These are phyloP conservation scores for Mamestra brassicae DNA, from an alignment of 2,888 invertebrate species.

Conservation along the genomic window DNA sequence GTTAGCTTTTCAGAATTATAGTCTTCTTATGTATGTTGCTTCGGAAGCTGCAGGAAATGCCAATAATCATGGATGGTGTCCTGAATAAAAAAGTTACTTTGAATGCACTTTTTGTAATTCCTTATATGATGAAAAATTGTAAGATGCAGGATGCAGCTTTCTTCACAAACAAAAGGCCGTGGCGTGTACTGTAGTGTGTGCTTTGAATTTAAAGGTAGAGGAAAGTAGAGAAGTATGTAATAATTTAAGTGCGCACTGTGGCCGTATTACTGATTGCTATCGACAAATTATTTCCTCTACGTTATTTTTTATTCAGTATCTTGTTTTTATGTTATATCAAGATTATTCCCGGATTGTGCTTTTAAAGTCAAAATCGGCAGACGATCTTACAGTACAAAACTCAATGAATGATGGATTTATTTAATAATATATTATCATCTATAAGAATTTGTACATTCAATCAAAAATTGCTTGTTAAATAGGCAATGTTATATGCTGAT, in stretches of 20 bases:
- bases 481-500: conserved; percentile 24
- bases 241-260: background rate
- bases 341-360: no score
- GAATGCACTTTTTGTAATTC: background rate
- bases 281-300: background rate
- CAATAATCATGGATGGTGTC: background rate
- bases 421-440: conserved; percentile 6
- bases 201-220: background rate
- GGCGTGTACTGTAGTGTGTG: conserved; percentile 13
- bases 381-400: background rate
- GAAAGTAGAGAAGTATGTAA: background rate
- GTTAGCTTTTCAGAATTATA: background rate
- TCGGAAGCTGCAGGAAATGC: background rate
- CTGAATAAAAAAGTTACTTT: background rate
- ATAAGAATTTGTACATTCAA: conserved; percentile 31
- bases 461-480: conserved; percentile 24
- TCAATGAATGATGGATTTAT: conserved; percentile 7
- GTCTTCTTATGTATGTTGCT: background rate
- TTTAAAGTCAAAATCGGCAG: background rate
- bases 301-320: background rate
- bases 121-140: background rate
- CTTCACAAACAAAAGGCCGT: background rate
- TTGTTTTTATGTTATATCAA: no score
- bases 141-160: background rate
- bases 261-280: background rate